Conservation (phyloP, 2,888 invertebrate species). For the Tenthredo amoena region DNA sequence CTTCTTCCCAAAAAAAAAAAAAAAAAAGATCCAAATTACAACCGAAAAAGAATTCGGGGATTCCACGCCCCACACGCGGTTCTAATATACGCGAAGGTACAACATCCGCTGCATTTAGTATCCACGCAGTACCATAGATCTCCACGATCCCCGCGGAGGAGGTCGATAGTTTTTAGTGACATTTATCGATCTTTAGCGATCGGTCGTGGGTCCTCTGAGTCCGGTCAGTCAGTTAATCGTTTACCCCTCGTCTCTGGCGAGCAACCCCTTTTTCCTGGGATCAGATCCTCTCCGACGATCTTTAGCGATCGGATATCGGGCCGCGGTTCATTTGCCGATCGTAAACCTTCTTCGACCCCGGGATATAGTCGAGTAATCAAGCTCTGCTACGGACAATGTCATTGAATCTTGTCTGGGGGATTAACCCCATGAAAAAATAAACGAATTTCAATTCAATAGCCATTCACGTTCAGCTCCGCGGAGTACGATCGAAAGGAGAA, state of each 20-base stretch:
- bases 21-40: neutral
- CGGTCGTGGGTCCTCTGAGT: neutral
- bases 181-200: conserved; percentile 50
- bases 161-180: conserved; percentile 24
- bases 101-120: conserved; percentile 22
- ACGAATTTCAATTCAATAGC: neutral
- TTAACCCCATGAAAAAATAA: neutral
- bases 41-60: neutral
- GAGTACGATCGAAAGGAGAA: neutral
- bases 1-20: neutral
- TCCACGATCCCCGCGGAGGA: neutral
- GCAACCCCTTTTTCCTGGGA: conserved; percentile 4
- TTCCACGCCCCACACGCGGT: conserved; percentile 15
- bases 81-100: neutral
- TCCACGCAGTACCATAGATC: conserved; percentile 9
- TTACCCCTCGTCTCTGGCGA: conserved; percentile 15
- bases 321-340: neutral
- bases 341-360: neutral
- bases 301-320: conserved; percentile 5
- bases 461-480: neutral
- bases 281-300: conserved; percentile 21
- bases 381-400: neutral
- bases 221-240: conserved; percentile 29
- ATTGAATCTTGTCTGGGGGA: neutral
- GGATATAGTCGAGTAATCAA: neutral